Evolutionary conservation across 2,797 vertebrate species (phyloP).

Genomic region (Oryzias dopingdopingensis): DNA sequence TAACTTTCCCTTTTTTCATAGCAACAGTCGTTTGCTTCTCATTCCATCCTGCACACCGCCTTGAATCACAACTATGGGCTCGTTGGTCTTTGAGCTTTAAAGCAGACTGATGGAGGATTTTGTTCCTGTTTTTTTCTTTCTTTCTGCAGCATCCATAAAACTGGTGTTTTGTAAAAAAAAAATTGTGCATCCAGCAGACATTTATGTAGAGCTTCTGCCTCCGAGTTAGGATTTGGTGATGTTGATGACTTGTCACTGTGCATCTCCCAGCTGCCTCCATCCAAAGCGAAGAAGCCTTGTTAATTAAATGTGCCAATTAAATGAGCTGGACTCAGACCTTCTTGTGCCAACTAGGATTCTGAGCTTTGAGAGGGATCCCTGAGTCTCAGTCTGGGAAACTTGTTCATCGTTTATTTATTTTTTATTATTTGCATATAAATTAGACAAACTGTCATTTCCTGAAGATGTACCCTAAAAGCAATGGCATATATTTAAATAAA

Average conservation of each 20-base stretch:
- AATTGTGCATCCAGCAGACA: no score
- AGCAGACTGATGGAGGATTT: no score
- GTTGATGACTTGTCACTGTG: constrained; percentile 64
- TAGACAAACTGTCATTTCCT: no score
- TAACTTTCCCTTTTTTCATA: constrained; percentile 72
- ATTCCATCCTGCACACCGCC: constrained; percentile 29
- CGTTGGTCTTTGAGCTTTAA: constrained; percentile 12
- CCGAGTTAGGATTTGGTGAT: constrained; percentile 34
- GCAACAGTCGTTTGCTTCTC: constrained; percentile 49
- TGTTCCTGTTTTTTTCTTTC: no score
- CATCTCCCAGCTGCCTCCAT: constrained; percentile 46
- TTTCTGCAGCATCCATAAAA: no score
- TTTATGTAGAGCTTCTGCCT: no score
- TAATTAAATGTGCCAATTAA: constrained; percentile 70
- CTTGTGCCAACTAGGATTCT: constrained; percentile 63
- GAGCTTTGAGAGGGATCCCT: constrained; percentile 57
- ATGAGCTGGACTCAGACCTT: constrained; percentile 60
- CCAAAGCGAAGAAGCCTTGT: constrained; percentile 63
- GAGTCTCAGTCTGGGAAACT: background rate
- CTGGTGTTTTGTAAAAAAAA: no score
- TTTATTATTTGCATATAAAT: no score
- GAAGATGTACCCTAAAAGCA: no score
- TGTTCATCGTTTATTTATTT: no score
- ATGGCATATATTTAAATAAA: no score
- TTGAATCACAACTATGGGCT: constrained; percentile 35